These are phyloP conservation scores for Brachionus asplanchnoidis DNA, from an alignment of 1,140 invertebrate genomes.

Conservation along the genomic window DNA sequence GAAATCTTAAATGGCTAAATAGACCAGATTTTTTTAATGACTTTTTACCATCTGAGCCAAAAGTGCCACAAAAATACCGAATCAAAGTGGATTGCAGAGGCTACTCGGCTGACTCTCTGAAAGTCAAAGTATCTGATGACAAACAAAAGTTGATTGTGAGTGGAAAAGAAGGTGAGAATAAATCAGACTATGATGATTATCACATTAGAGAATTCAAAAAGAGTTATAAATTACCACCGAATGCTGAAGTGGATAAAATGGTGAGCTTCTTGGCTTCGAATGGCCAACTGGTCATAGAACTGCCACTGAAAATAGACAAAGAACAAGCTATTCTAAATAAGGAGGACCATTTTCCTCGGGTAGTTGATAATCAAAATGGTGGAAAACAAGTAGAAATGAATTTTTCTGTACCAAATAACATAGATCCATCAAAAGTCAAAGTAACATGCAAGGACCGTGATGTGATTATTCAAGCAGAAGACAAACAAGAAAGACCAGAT, in stretches of 20 bases:
- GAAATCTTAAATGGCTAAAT: background rate
- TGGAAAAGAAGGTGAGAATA: background rate
- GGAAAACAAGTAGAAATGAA: background rate
- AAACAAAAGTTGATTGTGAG: background rate
- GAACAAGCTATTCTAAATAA: background rate
- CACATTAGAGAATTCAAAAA: constrained; percentile 12
- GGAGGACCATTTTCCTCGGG: background rate
- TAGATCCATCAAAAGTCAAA: constrained; percentile 8
- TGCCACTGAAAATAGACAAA: constrained; percentile 4
- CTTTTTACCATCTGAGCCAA: background rate
- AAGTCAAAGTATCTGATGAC: background rate
- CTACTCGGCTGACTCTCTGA: background rate
- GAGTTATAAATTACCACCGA: background rate
- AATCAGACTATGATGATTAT: background rate
- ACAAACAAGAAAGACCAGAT: background rate
- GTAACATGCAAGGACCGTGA: constrained; percentile 2
- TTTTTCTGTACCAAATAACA: background rate
- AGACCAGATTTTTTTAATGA: background rate
- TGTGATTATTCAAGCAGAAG: background rate
- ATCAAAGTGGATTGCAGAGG: constrained; percentile 2
- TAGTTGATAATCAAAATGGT: background rate
- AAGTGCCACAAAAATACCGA: background rate
- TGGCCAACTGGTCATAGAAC: constrained; percentile 2
- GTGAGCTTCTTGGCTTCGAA: background rate
- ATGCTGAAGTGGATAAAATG: constrained; percentile 18